These are phyloP conservation scores for Ctenoplectra terminalis DNA, from an alignment of 1,140 invertebrate species.

Conservation along the genomic window DNA sequence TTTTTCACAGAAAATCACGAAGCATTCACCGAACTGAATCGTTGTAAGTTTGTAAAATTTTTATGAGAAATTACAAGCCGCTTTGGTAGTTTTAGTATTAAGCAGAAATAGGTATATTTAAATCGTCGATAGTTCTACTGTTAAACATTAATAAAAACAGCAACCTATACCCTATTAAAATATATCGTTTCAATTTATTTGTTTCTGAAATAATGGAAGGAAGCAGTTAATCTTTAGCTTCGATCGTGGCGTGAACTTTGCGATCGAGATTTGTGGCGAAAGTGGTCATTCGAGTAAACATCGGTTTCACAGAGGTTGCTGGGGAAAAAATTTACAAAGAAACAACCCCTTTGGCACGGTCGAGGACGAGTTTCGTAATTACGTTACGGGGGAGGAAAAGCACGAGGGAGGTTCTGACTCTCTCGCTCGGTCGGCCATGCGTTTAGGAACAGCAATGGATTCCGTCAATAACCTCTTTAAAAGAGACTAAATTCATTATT, in stretches of 20 bases:
- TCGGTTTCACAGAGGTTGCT: conserved; percentile 40
- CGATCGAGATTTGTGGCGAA: conserved; percentile 49
- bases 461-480: conserved; percentile 67
- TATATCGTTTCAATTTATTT: no score
- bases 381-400: conserved; percentile 51
- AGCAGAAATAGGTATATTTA: no score
- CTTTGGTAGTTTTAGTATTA: no score
- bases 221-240: not conserved
- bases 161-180: no score
- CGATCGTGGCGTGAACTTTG: conserved; percentile 34
- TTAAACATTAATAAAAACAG: no score
- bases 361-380: conserved; percentile 63
- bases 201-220: no score
- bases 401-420: conserved; percentile 19
- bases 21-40: no score
- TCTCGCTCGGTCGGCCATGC: conserved; percentile 66
- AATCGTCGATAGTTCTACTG: no score
- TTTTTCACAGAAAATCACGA: no score
- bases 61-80: no score
- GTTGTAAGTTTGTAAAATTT: no score
- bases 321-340: conserved; percentile 36
- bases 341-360: conserved; percentile 60
- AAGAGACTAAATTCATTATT: conserved; percentile 70
- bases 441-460: conserved; percentile 63
- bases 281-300: conserved; percentile 64